Evolutionary conservation across 2,888 invertebrate species (phyloP).

Genomic region (Lasioglossum oenotherae): DNA sequence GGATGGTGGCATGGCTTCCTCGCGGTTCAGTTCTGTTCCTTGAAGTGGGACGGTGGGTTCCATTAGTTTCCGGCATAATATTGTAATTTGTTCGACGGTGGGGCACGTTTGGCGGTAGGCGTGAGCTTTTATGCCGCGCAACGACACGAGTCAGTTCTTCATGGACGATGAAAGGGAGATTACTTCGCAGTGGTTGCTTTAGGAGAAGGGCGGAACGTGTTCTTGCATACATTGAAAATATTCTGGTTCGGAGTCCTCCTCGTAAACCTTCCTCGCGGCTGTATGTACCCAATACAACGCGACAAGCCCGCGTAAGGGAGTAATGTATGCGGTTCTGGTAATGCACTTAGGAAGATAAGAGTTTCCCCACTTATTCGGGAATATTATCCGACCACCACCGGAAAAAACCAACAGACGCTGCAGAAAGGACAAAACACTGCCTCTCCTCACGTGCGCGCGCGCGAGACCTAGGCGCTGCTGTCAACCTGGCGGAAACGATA

Average conservation of each 20-base stretch:
- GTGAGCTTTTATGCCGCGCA: slow-evolving; percentile 49
- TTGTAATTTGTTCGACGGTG: slow-evolving; percentile 42
- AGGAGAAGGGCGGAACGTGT: slow-evolving; percentile 78
- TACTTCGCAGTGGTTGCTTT: slow-evolving; percentile 72
- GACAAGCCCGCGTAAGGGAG: slow-evolving; percentile 56
- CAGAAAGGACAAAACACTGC: slow-evolving; percentile 61
- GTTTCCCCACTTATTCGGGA: slow-evolving; percentile 68
- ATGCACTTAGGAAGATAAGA: slow-evolving; percentile 78
- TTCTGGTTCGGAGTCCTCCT: slow-evolving; percentile 72
- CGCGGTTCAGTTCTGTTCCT: not conserved
- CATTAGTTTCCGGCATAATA: slow-evolving; percentile 41
- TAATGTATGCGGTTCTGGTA: slow-evolving; percentile 74
- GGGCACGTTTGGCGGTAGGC: slow-evolving; percentile 56
- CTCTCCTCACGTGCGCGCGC: not conserved
- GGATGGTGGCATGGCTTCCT: not conserved
- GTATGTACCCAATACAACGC: slow-evolving; percentile 72
- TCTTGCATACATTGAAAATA: slow-evolving; percentile 80
- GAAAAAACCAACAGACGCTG: slow-evolving; percentile 67
- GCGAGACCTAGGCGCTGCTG: not conserved
- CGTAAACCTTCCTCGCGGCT: slow-evolving; percentile 68
- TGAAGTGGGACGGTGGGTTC: not conserved
- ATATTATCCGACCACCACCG: slow-evolving; percentile 55
- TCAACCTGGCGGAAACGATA: slow-evolving; percentile 47
- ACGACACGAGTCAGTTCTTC: slow-evolving; percentile 71
- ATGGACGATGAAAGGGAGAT: slow-evolving; percentile 75